phyloP scores from a whole-genome alignment of 2,888 invertebrate genomes.

The Lagria hirta region DNA sequence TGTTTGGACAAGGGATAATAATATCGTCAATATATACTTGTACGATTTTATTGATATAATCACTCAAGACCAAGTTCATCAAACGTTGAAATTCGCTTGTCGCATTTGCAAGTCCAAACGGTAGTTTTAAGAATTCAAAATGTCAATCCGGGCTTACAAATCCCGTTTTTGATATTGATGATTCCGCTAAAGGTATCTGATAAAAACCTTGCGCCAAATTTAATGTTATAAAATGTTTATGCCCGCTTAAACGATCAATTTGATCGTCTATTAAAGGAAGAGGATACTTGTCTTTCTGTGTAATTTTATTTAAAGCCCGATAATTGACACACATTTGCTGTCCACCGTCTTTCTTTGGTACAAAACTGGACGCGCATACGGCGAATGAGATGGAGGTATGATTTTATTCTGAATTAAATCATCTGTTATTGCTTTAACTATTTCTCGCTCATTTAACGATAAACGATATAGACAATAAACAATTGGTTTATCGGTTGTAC shows the following conservation, averaged over 20 bases:
- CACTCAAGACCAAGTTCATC: constrained; percentile 26
- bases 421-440: too few species aligned
- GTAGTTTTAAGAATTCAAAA: constrained; percentile 39
- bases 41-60: constrained; percentile 6
- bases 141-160: constrained; percentile 38
- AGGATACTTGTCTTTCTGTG: too few species aligned
- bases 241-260: too few species aligned
- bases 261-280: too few species aligned
- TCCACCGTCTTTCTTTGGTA: too few species aligned
- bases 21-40: constrained; percentile 9
- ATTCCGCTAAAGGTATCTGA: constrained; percentile 38
- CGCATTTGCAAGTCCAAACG: constrained; percentile 42
- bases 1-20: constrained; percentile 4
- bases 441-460: too few species aligned
- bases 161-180: constrained; percentile 38
- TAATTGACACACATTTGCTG: constrained; percentile 38
- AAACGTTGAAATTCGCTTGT: constrained; percentile 41
- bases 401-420: too few species aligned
- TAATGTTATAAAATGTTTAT: too few species aligned
- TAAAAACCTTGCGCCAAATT: constrained; percentile 41
- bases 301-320: constrained; percentile 38
- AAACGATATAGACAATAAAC: too few species aligned
- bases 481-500: too few species aligned
- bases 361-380: too few species aligned
- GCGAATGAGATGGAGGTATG: too few species aligned